phyloP scores from a whole-genome alignment of 2,888 invertebrate species.

The Blera fallax region DNA sequence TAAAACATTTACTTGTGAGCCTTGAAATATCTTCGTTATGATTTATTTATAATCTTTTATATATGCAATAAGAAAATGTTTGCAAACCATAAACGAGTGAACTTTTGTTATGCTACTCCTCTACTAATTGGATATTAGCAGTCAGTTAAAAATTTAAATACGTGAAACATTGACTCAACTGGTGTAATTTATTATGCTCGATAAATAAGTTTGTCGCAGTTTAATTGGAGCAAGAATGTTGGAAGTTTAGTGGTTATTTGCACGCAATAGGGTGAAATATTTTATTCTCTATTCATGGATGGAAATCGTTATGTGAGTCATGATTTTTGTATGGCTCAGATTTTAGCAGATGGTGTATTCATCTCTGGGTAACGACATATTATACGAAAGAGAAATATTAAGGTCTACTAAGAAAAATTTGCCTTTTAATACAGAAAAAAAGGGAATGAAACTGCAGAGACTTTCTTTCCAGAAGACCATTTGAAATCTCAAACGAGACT shows the following conservation, averaged over 20 bases:
- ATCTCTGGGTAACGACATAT: not conserved
- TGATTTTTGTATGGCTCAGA: not conserved
- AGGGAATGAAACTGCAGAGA: too few relatives aligned
- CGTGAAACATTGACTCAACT: constrained; percentile 14
- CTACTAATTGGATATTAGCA: constrained; percentile 25
- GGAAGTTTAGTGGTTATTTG: not conserved
- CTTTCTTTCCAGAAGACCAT: too few relatives aligned
- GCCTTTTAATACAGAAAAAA: too few relatives aligned
- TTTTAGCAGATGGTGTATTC: not conserved
- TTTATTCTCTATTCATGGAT: not conserved
- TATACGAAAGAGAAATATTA: not conserved
- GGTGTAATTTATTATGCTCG: not conserved
- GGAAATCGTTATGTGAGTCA: not conserved
- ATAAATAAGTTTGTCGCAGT: not conserved
- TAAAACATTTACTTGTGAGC: constrained; percentile 30
- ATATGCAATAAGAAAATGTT: constrained; percentile 5
- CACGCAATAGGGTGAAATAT: not conserved
- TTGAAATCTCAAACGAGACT: too few relatives aligned
- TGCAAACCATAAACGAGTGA: not conserved
- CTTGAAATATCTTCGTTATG: constrained; percentile 64
- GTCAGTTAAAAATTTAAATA: constrained; percentile 8
- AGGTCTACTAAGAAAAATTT: too few relatives aligned
- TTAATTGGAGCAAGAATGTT: constrained; percentile 10
- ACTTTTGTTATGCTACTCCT: not conserved
- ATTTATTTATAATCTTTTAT: constrained; percentile 40